Percentiles rank a stretch among this genome's conserved stretches.
phyloP scores from a whole-genome alignment of 2,113 vertebrate genomes.

The Balaeniceps rex region DNA sequence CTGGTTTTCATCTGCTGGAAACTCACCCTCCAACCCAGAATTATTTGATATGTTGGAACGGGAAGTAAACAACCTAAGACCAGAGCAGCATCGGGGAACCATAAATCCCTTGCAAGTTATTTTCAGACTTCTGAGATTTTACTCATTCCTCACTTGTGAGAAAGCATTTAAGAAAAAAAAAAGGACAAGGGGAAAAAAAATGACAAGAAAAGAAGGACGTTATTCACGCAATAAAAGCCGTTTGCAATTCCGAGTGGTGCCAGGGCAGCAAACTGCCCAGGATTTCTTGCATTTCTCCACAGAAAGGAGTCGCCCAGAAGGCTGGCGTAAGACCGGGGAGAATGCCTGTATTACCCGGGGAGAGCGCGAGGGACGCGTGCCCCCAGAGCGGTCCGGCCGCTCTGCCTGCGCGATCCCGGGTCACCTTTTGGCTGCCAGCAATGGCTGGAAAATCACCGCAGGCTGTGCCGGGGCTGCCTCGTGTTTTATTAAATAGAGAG shows the following conservation, averaged over 20 bases:
- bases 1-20: slow-evolving; percentile 32
- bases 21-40: slow-evolving; percentile 41
- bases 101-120: slow-evolving; percentile 57
- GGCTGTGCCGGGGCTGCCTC: background rate
- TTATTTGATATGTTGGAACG: slow-evolving; percentile 33
- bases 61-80: slow-evolving; percentile 62
- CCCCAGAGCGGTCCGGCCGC: too few relatives aligned
- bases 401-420: background rate
- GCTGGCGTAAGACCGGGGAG: background rate
- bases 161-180: slow-evolving; percentile 45
- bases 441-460: background rate
- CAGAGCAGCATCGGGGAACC: slow-evolving; percentile 60
- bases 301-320: background rate
- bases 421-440: background rate
- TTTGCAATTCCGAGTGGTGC: background rate
- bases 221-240: background rate
- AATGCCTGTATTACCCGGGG: accelerated
- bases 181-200: background rate
- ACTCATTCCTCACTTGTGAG: slow-evolving; percentile 42
- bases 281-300: background rate
- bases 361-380: accelerated
- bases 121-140: slow-evolving; percentile 42
- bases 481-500: background rate
- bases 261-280: background rate
- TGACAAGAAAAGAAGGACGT: too few relatives aligned